phyloP scores from a whole-genome alignment of 2,113 vertebrate genomes.

The Halcyon senegalensis region DNA sequence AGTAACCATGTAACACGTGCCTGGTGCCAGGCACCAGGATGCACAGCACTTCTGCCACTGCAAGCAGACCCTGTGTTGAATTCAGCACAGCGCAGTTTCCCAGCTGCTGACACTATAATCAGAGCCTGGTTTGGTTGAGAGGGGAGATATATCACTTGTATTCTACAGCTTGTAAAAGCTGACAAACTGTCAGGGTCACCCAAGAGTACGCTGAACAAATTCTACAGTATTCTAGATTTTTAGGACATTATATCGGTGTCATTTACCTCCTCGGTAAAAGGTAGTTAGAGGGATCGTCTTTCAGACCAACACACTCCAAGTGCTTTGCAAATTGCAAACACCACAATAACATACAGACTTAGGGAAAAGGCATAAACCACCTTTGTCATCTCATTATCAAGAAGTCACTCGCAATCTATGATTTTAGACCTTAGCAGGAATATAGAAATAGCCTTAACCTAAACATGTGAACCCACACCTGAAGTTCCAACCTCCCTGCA shows the following conservation, averaged over 20 bases:
- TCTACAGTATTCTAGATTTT: not conserved
- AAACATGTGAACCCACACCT: not conserved
- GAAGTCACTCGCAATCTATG: not conserved
- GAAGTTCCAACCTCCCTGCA: not conserved
- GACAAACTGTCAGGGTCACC: not conserved
- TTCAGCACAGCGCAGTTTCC: not conserved
- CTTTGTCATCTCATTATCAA: not conserved
- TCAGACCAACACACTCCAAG: not conserved
- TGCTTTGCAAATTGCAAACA: not conserved
- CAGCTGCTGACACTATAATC: not conserved
- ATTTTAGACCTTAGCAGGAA: not conserved
- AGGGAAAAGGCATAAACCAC: not conserved
- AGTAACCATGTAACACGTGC: not conserved
- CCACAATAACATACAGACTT: not conserved
- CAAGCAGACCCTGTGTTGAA: not conserved
- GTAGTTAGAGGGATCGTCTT: not conserved
- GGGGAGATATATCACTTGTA: not conserved
- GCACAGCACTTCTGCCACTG: not conserved
- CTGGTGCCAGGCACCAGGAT: not conserved
- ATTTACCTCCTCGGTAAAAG: not conserved
- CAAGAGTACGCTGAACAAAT: not conserved
- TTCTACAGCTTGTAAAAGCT: not conserved
- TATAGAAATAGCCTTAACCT: not conserved
- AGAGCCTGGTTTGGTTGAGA: not conserved
- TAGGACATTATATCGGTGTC: fast-evolving